phyloP scores from a whole-genome alignment of 2,113 vertebrate species.

The Mystacornis crossleyi region DNA sequence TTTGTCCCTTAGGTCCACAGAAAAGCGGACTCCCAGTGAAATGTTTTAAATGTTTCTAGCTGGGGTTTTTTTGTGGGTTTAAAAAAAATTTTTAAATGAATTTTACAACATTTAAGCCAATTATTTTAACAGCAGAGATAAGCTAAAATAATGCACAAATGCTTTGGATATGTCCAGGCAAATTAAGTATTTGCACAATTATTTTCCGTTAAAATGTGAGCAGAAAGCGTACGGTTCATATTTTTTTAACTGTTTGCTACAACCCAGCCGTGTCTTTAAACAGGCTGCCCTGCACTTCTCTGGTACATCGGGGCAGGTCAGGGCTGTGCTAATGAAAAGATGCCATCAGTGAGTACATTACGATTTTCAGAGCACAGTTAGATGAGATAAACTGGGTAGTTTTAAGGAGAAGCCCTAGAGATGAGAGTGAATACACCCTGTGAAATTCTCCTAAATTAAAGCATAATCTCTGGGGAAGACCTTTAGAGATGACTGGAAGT shows the following conservation, averaged over 20 bases:
- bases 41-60: not conserved
- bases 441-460: constrained; percentile 45
- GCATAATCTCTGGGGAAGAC: constrained; percentile 36
- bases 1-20: not conserved
- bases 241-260: not conserved
- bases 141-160: not conserved
- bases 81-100: not conserved
- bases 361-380: rapidly evolving
- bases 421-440: not conserved
- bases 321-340: not conserved
- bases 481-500: constrained; percentile 33
- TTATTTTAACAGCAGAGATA: not conserved
- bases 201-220: not conserved
- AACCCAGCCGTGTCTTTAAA: not conserved
- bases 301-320: not conserved
- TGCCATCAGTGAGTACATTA: not conserved
- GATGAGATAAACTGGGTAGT: not conserved
- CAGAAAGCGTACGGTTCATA: not conserved
- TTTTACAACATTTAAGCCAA: not conserved
- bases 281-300: not conserved
- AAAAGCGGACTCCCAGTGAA: not conserved
- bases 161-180: not conserved
- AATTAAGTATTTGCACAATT: not conserved
- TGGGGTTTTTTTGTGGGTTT: not conserved
- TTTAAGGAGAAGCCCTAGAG: not conserved